Conservation (phyloP, 2,888 invertebrate genomes). For the Eugnorisma glareosa region DNA sequence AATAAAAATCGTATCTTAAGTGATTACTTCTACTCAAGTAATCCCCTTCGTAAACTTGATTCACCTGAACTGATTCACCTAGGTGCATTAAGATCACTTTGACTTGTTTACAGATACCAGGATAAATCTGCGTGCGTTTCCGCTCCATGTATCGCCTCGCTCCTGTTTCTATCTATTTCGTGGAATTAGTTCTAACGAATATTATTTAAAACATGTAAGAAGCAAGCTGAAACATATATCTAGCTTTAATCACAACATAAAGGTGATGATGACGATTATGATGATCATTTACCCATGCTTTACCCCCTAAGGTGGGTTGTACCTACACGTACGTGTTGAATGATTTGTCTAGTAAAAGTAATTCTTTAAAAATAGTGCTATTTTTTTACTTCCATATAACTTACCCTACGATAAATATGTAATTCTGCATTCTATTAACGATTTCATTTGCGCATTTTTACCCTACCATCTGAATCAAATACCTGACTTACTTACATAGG, state of each 20-base stretch:
- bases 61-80: too few relatives aligned
- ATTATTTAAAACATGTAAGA: background rate
- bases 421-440: too few relatives aligned
- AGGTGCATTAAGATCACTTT: too few relatives aligned
- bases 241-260: constrained; percentile 17
- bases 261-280: constrained; percentile 2
- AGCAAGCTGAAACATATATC: constrained; percentile 10
- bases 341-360: background rate
- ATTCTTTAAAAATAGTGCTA: background rate
- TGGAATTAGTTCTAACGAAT: background rate
- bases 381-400: background rate
- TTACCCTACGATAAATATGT: background rate
- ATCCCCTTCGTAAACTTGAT: too few relatives aligned
- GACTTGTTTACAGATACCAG: too few relatives aligned
- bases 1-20: too few relatives aligned
- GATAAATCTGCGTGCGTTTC: background rate
- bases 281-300: constrained; percentile 21
- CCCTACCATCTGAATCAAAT: background rate
- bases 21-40: too few relatives aligned
- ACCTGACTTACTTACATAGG: background rate
- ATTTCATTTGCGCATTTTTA: background rate
- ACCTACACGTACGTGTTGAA: background rate
- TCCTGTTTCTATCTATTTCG: background rate
- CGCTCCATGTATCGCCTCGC: too few relatives aligned
- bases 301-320: background rate